These are phyloP conservation scores for Ectemnius cavifrons DNA, from an alignment of 2,888 invertebrate genomes.

Conservation along the genomic window DNA sequence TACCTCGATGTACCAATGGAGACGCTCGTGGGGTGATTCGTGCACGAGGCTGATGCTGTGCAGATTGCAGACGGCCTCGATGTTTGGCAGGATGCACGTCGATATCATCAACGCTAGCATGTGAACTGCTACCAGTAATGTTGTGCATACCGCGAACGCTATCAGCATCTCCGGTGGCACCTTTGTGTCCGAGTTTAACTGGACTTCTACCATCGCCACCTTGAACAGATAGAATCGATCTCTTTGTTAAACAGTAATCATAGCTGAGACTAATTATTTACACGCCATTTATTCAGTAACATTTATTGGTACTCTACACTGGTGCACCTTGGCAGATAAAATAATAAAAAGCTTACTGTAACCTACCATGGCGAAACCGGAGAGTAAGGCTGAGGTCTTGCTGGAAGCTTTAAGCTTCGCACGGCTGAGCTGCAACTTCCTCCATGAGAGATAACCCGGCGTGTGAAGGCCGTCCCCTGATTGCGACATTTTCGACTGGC, in stretches of 20 bases:
- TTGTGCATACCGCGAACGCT: slow-evolving; percentile 96
- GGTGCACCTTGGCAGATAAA: too few relatives aligned
- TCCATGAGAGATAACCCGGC: slow-evolving; percentile 92
- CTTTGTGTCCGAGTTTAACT: slow-evolving; percentile 87
- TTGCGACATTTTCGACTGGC: slow-evolving; percentile 86
- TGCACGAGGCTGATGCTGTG: slow-evolving; percentile 92
- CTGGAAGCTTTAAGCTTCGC: slow-evolving; percentile 99
- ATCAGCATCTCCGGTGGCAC: slow-evolving; percentile 91
- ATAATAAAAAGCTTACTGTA: neutral
- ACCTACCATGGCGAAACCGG: slow-evolving; percentile 97
- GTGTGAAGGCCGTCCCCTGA: slow-evolving; percentile 88
- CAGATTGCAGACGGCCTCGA: slow-evolving; percentile 96
- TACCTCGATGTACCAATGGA: slow-evolving; percentile 97
- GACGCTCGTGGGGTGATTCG: slow-evolving; percentile 92
- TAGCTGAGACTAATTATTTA: too few relatives aligned
- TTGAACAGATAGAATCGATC: slow-evolving; percentile 66
- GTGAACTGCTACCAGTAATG: slow-evolving; percentile 97
- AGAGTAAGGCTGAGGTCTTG: slow-evolving; percentile 97
- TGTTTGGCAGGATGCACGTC: slow-evolving; percentile 98
- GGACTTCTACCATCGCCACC: slow-evolving; percentile 98
- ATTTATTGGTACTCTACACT: too few relatives aligned
- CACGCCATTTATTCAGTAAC: too few relatives aligned
- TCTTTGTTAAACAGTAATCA: too few relatives aligned
- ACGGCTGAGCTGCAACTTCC: slow-evolving; percentile 94
- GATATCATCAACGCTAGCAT: slow-evolving; percentile 99